A percentile compares a stretch with the other conserved stretches of the same genome.
These are phyloP conservation scores for Calephelis virginiensis DNA, from an alignment of 1,140 invertebrate genomes.

Conservation along the genomic window DNA sequence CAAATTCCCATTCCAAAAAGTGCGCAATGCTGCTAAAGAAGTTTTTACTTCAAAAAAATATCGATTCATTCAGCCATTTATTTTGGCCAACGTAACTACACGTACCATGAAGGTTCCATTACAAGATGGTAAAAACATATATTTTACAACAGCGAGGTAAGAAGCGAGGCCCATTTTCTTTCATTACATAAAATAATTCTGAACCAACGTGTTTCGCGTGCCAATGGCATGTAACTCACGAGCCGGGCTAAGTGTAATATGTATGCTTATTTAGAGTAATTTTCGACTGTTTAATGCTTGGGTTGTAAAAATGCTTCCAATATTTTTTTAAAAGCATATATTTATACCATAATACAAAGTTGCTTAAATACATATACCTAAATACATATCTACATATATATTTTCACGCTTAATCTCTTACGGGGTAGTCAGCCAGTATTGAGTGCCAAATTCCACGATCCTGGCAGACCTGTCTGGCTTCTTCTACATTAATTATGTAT, in stretches of 20 bases:
- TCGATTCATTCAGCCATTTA: too few relatives aligned
- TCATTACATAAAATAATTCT: slow-evolving; percentile 12
- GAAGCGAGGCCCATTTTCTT: slow-evolving; percentile 1
- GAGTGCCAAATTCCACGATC: too few relatives aligned
- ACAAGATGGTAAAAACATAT: neutral
- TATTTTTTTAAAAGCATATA: slow-evolving; percentile 5
- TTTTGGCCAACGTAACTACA: too few relatives aligned
- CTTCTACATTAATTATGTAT: too few relatives aligned
- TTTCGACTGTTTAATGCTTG: slow-evolving; percentile 2
- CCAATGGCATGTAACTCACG: neutral
- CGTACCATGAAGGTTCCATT: neutral
- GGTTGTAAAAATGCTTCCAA: neutral
- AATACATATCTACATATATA: too few relatives aligned
- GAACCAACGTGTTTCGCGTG: slow-evolving; percentile 12
- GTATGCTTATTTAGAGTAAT: slow-evolving; percentile 10
- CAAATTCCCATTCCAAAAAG: too few relatives aligned
- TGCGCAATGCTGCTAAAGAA: too few relatives aligned
- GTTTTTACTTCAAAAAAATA: too few relatives aligned
- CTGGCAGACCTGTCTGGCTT: too few relatives aligned
- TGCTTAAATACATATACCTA: neutral
- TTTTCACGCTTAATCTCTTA: neutral
- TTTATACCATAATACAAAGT: neutral
- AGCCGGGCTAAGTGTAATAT: neutral
- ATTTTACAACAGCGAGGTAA: neutral
- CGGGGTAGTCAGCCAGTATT: too few relatives aligned